A percentile compares a stretch with the other conserved stretches of the same genome.
Evolutionary conservation across 1,140 invertebrate species (phyloP).

Genomic region (Propsilocerus akamusi): DNA sequence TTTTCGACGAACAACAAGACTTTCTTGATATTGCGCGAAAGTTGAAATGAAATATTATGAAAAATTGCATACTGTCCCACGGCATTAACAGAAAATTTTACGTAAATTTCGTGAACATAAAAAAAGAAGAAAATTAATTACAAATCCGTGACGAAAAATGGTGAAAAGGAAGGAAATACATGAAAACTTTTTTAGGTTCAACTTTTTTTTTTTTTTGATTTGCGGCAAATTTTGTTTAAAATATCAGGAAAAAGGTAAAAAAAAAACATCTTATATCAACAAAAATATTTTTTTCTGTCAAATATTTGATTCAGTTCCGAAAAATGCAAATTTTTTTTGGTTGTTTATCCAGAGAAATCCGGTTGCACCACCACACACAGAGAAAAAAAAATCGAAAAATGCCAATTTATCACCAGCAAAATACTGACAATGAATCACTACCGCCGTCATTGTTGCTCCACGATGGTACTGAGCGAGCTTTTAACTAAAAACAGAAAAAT

Average conservation of each 20-base stretch:
- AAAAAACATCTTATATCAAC: background rate
- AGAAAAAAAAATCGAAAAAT: too few relatives aligned
- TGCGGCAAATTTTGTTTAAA: background rate
- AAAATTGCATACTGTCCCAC: too few relatives aligned
- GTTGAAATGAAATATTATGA: too few relatives aligned
- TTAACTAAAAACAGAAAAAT: constrained; percentile 28
- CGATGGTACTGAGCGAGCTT: constrained; percentile 33
- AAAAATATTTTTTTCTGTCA: constrained; percentile 2
- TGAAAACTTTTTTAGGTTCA: too few relatives aligned
- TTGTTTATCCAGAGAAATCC: constrained; percentile 17
- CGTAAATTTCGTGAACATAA: too few relatives aligned
- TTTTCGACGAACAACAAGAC: too few relatives aligned
- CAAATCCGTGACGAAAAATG: too few relatives aligned
- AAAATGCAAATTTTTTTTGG: background rate
- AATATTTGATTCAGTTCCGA: background rate
- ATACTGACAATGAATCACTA: constrained; percentile 36
- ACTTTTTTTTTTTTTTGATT: background rate
- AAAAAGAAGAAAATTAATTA: too few relatives aligned
- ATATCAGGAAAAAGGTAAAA: constrained; percentile 11
- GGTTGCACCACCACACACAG: constrained; percentile 6
- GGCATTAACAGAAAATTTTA: too few relatives aligned
- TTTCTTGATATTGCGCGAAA: too few relatives aligned
- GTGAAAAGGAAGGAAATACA: too few relatives aligned
- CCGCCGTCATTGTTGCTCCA: constrained; percentile 35
- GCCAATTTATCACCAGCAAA: constrained; percentile 33